A percentile compares a stretch with the other conserved stretches of the same genome.
Evolutionary conservation across 2,113 vertebrate species (phyloP).

Genomic region (Leucopsar rothschildi): DNA sequence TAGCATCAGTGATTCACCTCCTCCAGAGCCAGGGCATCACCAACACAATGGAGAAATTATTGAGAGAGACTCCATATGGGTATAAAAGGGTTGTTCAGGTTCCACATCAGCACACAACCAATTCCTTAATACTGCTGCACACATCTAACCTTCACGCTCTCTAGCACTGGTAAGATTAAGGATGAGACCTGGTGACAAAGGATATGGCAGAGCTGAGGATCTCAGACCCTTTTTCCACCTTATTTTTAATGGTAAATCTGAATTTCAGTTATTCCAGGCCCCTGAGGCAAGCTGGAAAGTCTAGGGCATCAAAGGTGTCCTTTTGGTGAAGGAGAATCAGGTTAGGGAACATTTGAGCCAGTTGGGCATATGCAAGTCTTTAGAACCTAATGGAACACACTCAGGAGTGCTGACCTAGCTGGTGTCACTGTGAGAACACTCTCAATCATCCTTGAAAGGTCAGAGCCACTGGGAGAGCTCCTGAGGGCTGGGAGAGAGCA

Average conservation of each 20-base stretch:
- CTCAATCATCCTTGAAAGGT: background rate
- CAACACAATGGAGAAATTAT: background rate
- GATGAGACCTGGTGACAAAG: background rate
- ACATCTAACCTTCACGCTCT: background rate
- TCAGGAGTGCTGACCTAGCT: background rate
- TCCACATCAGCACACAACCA: background rate
- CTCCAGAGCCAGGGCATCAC: background rate
- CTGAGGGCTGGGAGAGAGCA: background rate
- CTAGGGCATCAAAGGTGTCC: too few species aligned
- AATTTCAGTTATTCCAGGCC: background rate
- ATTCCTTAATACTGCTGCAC: background rate
- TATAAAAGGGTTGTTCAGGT: background rate
- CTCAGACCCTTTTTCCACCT: background rate
- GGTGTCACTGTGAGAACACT: background rate
- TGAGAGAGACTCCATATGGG: background rate
- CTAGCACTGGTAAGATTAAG: background rate
- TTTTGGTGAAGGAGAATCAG: background rate
- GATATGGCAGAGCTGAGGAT: background rate
- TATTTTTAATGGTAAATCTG: background rate
- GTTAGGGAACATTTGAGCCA: background rate
- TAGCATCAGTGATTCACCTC: background rate
- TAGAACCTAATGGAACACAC: background rate
- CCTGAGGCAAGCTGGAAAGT: background rate
- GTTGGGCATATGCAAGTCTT: background rate
- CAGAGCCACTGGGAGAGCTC: background rate